phyloP scores from a whole-genome alignment of 2,888 invertebrate species.

The Augochlorella aurata region DNA sequence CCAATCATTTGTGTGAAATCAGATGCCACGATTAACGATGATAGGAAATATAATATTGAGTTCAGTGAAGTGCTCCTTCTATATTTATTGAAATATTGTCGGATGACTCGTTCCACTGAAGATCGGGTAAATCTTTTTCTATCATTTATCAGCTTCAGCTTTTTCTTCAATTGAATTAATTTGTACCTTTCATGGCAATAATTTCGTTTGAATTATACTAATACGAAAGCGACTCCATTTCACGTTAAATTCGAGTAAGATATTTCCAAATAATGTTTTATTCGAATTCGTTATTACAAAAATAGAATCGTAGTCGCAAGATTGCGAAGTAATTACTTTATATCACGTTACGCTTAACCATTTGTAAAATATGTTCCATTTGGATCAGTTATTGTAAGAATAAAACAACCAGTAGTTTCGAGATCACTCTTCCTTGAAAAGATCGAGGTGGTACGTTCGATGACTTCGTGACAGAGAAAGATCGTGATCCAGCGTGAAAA shows the following conservation, averaged over 20 bases:
- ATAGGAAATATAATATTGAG: background rate
- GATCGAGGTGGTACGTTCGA: background rate
- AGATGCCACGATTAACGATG: background rate
- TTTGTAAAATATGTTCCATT: no score
- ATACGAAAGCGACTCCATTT: background rate
- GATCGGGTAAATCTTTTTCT: background rate
- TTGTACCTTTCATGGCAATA: background rate
- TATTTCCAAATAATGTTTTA: background rate
- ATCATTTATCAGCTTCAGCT: background rate
- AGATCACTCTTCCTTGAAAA: background rate
- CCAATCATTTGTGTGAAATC: background rate
- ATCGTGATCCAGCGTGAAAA: constrained; percentile 27
- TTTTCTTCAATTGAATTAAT: background rate
- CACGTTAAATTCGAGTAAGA: background rate
- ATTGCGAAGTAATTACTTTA: background rate
- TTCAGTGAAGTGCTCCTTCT: background rate
- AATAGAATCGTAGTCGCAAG: background rate
- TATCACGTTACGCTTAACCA: no score
- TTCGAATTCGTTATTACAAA: background rate
- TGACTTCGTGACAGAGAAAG: constrained; percentile 56
- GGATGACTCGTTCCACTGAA: background rate
- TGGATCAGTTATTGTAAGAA: background rate
- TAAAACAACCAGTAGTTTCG: background rate
- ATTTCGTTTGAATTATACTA: background rate
- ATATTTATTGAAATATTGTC: background rate